Conservation (phyloP, 2,113 vertebrate species). For the Calonectris borealis region DNA sequence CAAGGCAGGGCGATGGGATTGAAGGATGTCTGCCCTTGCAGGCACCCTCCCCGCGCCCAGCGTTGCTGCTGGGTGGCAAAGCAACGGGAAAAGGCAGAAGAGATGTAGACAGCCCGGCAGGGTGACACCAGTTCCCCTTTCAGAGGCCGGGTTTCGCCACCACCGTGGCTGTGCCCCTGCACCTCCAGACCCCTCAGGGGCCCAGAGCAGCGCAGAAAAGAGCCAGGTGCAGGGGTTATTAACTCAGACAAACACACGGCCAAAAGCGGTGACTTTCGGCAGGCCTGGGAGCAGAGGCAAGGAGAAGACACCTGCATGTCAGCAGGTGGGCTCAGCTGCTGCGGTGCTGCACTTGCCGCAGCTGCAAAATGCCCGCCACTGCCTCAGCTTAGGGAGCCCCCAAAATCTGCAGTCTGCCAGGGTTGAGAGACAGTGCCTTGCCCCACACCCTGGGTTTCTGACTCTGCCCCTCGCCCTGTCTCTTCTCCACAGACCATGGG, state of each 20-base stretch:
- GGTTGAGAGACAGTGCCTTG: not conserved
- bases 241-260: not conserved
- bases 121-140: not conserved
- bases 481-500: not conserved
- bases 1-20: not conserved
- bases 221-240: not conserved
- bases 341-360: not conserved
- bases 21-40: not conserved
- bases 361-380: not conserved
- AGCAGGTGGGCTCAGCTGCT: not conserved
- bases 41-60: accelerated
- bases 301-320: not conserved
- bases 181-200: not conserved
- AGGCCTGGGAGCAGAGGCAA: not conserved
- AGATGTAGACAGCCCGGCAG: not conserved
- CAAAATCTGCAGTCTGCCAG: not conserved
- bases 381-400: not conserved
- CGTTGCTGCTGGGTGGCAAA: not conserved
- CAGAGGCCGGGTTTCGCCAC: not conserved
- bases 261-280: not conserved
- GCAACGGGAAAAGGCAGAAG: not conserved
- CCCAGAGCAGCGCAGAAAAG: accelerated
- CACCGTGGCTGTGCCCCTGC: not conserved
- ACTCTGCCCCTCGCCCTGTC: not conserved
- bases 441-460: not conserved